Conservation (phyloP, 2,888 invertebrate species). For the Yponomeuta cagnagella region DNA sequence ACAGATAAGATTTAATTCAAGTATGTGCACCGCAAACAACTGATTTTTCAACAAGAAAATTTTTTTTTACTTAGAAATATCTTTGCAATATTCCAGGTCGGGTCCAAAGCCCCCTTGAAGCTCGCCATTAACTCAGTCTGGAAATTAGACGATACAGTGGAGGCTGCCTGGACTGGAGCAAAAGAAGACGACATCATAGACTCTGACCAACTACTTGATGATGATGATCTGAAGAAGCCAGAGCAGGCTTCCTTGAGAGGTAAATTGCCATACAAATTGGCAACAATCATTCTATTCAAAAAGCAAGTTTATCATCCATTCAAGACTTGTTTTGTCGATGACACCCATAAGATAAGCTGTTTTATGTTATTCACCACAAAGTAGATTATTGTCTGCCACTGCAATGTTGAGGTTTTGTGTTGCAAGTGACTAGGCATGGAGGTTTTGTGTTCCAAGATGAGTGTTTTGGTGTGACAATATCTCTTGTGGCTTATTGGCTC, state of each 20-base stretch:
- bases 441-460: slow-evolving; percentile 55
- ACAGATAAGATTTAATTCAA: too few relatives aligned
- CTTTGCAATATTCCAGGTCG: slow-evolving; percentile 41
- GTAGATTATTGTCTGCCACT: neutral
- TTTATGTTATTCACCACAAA: neutral
- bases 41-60: too few relatives aligned
- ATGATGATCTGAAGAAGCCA: slow-evolving; percentile 92
- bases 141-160: slow-evolving; percentile 84
- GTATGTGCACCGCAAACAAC: too few relatives aligned
- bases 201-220: slow-evolving; percentile 91
- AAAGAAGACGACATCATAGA: slow-evolving; percentile 89
- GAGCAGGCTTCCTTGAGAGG: slow-evolving; percentile 89
- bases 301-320: neutral
- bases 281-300: neutral
- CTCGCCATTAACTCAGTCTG: slow-evolving; percentile 71
- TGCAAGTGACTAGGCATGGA: slow-evolving; percentile 34
- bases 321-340: neutral
- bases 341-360: neutral
- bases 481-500: too few relatives aligned
- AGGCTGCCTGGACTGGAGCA: slow-evolving; percentile 61
- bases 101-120: slow-evolving; percentile 61
- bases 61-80: too few relatives aligned
- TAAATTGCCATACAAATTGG: slow-evolving; percentile 36
- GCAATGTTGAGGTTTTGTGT: slow-evolving; percentile 41
- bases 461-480: neutral